A percentile compares a stretch with the other conserved stretches of the same genome.
These are phyloP conservation scores for Sesia bembeciformis DNA, from an alignment of 2,888 invertebrate genomes.

Conservation along the genomic window DNA sequence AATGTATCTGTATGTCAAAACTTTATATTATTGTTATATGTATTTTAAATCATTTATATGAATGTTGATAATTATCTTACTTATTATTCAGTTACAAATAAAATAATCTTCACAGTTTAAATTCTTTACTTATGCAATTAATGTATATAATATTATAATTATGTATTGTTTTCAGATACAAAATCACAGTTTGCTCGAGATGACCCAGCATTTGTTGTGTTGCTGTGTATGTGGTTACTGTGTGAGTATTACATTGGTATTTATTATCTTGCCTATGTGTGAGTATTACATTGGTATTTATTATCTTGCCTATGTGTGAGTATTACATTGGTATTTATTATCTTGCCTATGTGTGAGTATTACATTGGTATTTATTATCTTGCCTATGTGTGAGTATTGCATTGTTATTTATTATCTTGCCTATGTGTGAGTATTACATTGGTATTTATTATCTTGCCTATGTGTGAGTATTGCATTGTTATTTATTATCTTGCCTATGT, in stretches of 20 bases:
- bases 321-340: conserved; percentile 24
- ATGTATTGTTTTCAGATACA: conserved; percentile 80
- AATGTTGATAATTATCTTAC: too few relatives aligned
- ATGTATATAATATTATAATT: neutral
- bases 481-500: too few relatives aligned
- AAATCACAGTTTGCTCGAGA: conserved; percentile 99
- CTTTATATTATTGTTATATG: too few relatives aligned
- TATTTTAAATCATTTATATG: too few relatives aligned
- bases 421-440: conserved; percentile 75
- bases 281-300: conserved; percentile 46
- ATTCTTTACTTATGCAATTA: neutral
- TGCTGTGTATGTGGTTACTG: conserved; percentile 89
- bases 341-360: conserved; percentile 81
- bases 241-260: conserved; percentile 65
- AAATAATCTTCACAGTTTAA: neutral
- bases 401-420: too few relatives aligned
- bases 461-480: conserved; percentile 72
- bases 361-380: too few relatives aligned
- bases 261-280: conserved; percentile 57
- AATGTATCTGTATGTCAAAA: too few relatives aligned
- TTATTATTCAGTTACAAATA: neutral
- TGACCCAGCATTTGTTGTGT: conserved; percentile 97
- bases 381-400: conserved; percentile 78
- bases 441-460: too few relatives aligned
- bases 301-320: too few relatives aligned